Base-by-base conservation (phyloP, 2,797 vertebrate genomes). In the Hyperoplus lanceolatus region DNA sequence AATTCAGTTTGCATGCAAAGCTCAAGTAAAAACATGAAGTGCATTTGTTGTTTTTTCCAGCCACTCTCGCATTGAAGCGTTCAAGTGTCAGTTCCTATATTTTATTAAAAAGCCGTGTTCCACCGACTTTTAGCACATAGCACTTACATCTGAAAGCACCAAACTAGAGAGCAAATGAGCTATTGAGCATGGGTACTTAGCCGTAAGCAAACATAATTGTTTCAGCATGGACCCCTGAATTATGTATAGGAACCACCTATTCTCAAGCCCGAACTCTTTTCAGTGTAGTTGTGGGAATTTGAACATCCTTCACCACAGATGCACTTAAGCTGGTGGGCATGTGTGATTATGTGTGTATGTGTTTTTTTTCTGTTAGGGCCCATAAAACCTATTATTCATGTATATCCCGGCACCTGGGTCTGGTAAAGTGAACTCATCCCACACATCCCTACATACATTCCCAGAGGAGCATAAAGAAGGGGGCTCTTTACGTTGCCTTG, bases 331-430 rank as follows among this genome's bases (percentile, higher is more conserved):
- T 68, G 83, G 69, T 72, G 80, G 77, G 80, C 85, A 76, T 88
- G 81, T 86, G 91, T 84, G 88, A 87, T 86, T 90, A 87, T 88
- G 87, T 91, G 86, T 75, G 84, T 78, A 53, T 91, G 84, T 88
- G 81, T 71, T 83, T 87, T 50, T 80, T 87, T 90, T 77, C 82
- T 76, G 81, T 88, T 82, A 86, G 82, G 81, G 79, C 83, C 89
- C 82, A 89, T 93, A 90, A 93, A 94, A 93, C 83, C 87, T 89
- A 94, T 94, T 94, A 93, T 94, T 94, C 91, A 93, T 94, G 93
- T 92, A 94, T 94, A 90, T 81, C 79, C 91, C 93, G 93, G 94
- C 93, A 95, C 92, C 93, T 94, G 94, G 92, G 83, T 67, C 90
- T 92, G 89, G 84, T 92, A 92, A 91, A 92, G 88, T 91, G 90